These are phyloP conservation scores for Chloroceryle inda DNA, from an alignment of 2,797 vertebrate genomes.

Conservation along the genomic window DNA sequence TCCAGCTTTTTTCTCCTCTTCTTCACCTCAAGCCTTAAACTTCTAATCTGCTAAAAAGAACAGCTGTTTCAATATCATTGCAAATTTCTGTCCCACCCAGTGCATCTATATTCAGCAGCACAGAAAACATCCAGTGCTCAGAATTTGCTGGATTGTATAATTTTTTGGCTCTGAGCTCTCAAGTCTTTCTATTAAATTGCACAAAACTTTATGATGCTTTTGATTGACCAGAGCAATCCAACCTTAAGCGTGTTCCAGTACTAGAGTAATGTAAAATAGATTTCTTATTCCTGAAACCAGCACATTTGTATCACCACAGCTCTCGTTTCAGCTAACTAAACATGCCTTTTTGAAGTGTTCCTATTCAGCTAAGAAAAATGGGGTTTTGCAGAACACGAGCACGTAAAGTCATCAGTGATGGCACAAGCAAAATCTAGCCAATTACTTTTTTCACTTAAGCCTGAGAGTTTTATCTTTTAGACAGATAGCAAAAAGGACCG, in stretches of 20 bases:
- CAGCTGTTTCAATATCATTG: not conserved
- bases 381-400: not conserved
- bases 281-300: not conserved
- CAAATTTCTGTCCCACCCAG: not conserved
- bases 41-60: not conserved
- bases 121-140: not conserved
- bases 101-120: not conserved
- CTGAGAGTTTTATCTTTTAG: not conserved
- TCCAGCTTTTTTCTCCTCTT: not conserved
- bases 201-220: not conserved
- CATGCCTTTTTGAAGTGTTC: not conserved
- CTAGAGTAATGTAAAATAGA: not conserved
- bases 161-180: not conserved
- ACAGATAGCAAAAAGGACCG: not conserved
- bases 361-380: not conserved
- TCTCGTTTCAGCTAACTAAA: slow-evolving; percentile 3
- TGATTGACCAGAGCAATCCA: not conserved
- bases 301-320: not conserved
- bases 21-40: not conserved
- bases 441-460: slow-evolving; percentile 25
- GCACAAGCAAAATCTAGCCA: not conserved
- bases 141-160: not conserved
- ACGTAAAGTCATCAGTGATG: not conserved
- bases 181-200: not conserved
- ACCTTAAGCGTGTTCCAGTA: not conserved